phyloP scores from a whole-genome alignment of 2,797 vertebrate genomes.

The Oryzias sinensis region DNA sequence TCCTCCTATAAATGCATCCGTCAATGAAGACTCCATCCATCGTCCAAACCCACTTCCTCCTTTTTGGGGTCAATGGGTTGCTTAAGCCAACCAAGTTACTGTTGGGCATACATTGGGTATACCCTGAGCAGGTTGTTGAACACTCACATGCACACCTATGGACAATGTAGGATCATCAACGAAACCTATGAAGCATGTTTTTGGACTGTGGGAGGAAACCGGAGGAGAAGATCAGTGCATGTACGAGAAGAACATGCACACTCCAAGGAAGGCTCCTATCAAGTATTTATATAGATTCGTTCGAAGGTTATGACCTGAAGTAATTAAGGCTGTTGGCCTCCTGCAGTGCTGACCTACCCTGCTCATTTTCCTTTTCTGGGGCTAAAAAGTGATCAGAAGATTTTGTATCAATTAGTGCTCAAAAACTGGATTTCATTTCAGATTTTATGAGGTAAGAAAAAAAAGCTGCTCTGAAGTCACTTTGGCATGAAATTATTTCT shows the following conservation, averaged over 20 bases:
- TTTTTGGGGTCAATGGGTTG: too few species aligned
- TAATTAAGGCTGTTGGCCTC: background rate
- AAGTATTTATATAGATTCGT: slow-evolving; percentile 7
- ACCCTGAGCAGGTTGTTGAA: too few species aligned
- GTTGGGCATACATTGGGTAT: too few species aligned
- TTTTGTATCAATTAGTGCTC: slow-evolving; percentile 51
- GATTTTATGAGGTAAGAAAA: slow-evolving; percentile 15
- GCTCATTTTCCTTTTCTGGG: slow-evolving; percentile 29
- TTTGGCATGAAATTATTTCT: slow-evolving; percentile 46
- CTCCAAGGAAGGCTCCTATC: too few species aligned
- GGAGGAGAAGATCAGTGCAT: too few species aligned
- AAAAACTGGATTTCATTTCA: slow-evolving; percentile 38
- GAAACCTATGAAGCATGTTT: too few species aligned
- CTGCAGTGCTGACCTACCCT: slow-evolving; percentile 25
- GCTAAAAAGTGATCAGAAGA: slow-evolving; percentile 48
- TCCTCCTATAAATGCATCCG: slow-evolving; percentile 25
- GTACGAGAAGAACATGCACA: too few species aligned
- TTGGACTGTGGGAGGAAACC: too few species aligned
- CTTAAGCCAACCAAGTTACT: too few species aligned
- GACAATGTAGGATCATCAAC: too few species aligned
- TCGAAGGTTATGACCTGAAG: slow-evolving; percentile 29
- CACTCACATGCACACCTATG: too few species aligned
- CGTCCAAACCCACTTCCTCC: too few species aligned
- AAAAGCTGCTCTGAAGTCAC: slow-evolving; percentile 39
- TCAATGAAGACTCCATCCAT: slow-evolving; percentile 11